Evolutionary conservation across 2,113 vertebrate genomes (phyloP), one percentile per base, ranked within the genome.

Genomic region (Aldabrachelys gigantea): DNA sequence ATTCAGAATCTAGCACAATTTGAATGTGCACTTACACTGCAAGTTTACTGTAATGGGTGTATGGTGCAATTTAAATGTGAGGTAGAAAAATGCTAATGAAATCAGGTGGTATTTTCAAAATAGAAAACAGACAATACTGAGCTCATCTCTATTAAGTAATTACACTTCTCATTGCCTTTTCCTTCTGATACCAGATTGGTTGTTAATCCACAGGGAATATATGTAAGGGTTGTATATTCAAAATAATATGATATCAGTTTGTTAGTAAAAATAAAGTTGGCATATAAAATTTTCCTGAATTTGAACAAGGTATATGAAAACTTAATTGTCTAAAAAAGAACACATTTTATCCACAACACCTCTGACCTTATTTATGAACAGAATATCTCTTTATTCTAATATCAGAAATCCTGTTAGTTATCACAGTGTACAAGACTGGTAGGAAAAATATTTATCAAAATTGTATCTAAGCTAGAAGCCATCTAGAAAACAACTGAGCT

Each of bases 131-230:
- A 56, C 80, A 98, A 87, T 76, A 53, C 50, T 94, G 90, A 95
- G 31, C 53, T 97, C 95, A 96, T 97, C 97, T 97, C 95, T 95
- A 95, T 92, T 84, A 96, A 79, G 80, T 95, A 97, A 97, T 97
- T 96, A 95, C n/a, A 82, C 72, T 98, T 95, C 86, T 97, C 96
- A 96, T 96, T 98, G 91, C 56, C 54, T 97, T 88, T 96, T 97
- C 54, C 62, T 92, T 85, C 94, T 95, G 72, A 80, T 93, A 82
- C 78, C 95, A 97, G 84, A 94, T 89, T 97, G 92, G 88, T 85
- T 96, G 85, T 94, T 97, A 94, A 57, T 96, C 88, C 88, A 62
- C 21, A 85, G 95, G 97, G 94, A 97, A 95, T 92, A 93, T 50
- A 95, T 44, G 19, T 94, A 93, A 94, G 90, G 83, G 69, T 16